Base-by-base conservation (phyloP, 2,888 invertebrate species). In the Drosophila ustulata region DNA sequence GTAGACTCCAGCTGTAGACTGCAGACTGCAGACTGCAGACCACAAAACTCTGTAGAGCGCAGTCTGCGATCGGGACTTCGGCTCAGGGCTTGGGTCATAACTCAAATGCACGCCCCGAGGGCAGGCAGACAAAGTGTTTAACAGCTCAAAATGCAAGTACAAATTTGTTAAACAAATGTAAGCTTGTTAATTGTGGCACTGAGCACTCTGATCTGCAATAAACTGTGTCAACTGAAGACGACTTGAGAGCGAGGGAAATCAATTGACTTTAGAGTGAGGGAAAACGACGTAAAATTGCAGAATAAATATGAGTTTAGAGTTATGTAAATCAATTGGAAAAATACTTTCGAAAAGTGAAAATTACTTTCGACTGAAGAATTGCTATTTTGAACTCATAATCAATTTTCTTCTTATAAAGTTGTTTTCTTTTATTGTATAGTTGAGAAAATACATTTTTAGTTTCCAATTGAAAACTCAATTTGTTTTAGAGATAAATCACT, bases 21-120 rank as follows among this genome's bases (percentile, higher is more conserved):
- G 39, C 6, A 57, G 52, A 18, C 49, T 32, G 39, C 6, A 57
- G 52, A 56, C 57, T 13, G 23, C 4, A 53, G 37, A 46, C 39
- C 6, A 3, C 7, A 41, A 37, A 37, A 37, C 11, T 37, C 49
- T 11, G 37, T 3, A 32, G 66, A 63, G 50, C 50, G 37, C 7
- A 62, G 46, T 47, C 49, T 39, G 52, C 2, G 58, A 39, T 51
- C 28, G 51, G 30, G 43, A 13, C 46, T 34, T 30, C 43, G 65
- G n/a, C 25, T n/a, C 59, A 39, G 23, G 61, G 49, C 61, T 66
- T 64, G 61, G 76, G 67, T 65, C 86, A 82, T 82, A 71, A 73
- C 69, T 82, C 73, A 73, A 63, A 63, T 28, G 58, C 41, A 50
- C 53, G 59, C 39, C 53, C 32, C 62, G 62, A 64, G 70, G 76